Conservation (phyloP, 1,140 invertebrate species). For the Drosophila trapezifrons region DNA sequence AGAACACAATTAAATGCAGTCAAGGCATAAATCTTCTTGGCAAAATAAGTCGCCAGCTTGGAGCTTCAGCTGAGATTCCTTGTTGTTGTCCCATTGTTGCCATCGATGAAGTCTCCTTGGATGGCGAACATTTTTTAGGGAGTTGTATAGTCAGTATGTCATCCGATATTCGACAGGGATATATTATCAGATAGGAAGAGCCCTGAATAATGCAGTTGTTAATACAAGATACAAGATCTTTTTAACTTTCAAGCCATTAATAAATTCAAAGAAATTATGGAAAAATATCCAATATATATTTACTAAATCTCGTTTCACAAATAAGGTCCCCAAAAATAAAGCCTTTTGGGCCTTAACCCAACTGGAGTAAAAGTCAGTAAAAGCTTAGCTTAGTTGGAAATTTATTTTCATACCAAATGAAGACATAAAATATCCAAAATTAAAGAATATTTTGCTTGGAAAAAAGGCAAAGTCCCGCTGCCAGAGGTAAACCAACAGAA, state of each 20-base stretch:
- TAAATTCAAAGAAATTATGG: not conserved
- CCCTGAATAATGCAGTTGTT: not conserved
- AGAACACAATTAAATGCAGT: slow-evolving; percentile 45
- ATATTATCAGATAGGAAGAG: not conserved
- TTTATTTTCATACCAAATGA: slow-evolving; percentile 9
- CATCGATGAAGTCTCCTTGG: slow-evolving; percentile 5
- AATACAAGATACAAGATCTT: too few species aligned
- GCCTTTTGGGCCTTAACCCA: not conserved
- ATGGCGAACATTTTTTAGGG: not conserved
- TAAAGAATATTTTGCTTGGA: not conserved
- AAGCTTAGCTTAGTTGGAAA: not conserved
- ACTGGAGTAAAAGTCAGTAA: too few species aligned
- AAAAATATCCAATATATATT: too few species aligned
- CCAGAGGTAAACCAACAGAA: not conserved
- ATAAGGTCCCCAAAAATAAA: not conserved
- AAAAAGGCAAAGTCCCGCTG: slow-evolving; percentile 7
- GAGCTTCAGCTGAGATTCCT: not conserved
- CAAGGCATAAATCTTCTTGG: slow-evolving; percentile 36
- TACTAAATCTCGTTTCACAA: not conserved
- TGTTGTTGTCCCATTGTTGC: slow-evolving; percentile 27
- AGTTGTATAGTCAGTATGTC: slow-evolving; percentile 1
- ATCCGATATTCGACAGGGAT: not conserved
- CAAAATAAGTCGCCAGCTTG: slow-evolving; percentile 33
- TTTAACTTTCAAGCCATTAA: too few species aligned
- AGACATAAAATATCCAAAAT: slow-evolving; percentile 21